Conservation (phyloP, 1,140 invertebrate species). For the Tetramorium alpestre region DNA sequence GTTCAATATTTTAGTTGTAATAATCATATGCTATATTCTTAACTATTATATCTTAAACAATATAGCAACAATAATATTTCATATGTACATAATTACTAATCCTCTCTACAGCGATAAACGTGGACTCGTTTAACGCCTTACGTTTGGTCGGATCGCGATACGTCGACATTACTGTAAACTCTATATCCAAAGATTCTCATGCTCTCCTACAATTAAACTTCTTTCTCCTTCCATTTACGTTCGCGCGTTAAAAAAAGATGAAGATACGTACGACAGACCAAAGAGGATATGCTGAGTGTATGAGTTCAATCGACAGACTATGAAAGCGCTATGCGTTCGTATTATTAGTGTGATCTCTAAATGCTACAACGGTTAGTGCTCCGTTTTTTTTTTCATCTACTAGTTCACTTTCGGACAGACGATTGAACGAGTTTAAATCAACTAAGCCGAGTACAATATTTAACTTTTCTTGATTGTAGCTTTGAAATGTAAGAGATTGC, state of each 20-base stretch:
- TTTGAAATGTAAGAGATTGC: slow-evolving; percentile 2
- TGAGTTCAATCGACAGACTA: slow-evolving; percentile 34
- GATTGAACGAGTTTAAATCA: slow-evolving; percentile 48
- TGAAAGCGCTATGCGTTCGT: slow-evolving; percentile 30
- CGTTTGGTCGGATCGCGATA: slow-evolving; percentile 17
- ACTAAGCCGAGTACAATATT: slow-evolving; percentile 41
- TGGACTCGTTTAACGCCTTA: slow-evolving; percentile 35
- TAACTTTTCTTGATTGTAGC: slow-evolving; percentile 44
- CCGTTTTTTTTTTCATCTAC: neutral
- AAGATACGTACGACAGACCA: slow-evolving; percentile 10
- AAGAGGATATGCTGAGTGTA: slow-evolving; percentile 31
- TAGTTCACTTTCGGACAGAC: slow-evolving; percentile 25
- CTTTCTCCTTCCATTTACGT: neutral
- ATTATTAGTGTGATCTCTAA: slow-evolving; percentile 49
- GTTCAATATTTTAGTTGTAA: slow-evolving; percentile 46
- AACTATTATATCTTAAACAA: slow-evolving; percentile 81
- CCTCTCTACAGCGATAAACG: slow-evolving; percentile 61
- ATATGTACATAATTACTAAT: slow-evolving; percentile 80
- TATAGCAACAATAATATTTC: slow-evolving; percentile 82
- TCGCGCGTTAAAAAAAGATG: slow-evolving; percentile 3
- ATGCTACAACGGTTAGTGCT: slow-evolving; percentile 54
- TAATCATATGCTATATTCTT: slow-evolving; percentile 75
- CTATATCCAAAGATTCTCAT: slow-evolving; percentile 48
- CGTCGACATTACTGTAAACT: slow-evolving; percentile 54
- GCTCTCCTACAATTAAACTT: neutral